phyloP scores from a whole-genome alignment of 2,888 invertebrate species.

The Anodontia alba region DNA sequence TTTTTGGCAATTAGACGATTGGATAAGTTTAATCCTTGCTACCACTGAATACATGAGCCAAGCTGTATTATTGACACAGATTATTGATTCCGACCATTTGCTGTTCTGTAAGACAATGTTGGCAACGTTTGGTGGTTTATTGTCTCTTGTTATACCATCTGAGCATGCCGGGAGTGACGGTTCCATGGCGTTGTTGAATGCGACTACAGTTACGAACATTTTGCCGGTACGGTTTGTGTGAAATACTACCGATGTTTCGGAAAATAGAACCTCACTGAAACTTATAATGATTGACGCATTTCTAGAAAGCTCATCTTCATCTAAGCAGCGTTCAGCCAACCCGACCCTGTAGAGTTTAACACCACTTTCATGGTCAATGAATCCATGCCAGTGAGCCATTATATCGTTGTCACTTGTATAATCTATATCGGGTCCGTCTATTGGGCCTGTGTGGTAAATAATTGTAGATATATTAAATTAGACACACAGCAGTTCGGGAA shows the following conservation, averaged over 20 bases:
- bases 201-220: slow-evolving; percentile 66
- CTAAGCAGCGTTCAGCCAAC: slow-evolving; percentile 37
- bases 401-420: slow-evolving; percentile 47
- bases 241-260: not conserved
- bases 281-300: not conserved
- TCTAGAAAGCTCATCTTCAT: slow-evolving; percentile 4
- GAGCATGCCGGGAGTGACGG: slow-evolving; percentile 70
- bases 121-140: slow-evolving; percentile 42
- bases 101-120: slow-evolving; percentile 50
- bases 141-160: slow-evolving; percentile 67
- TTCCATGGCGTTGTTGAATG: slow-evolving; percentile 70
- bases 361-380: slow-evolving; percentile 66
- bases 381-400: slow-evolving; percentile 61
- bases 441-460: not conserved
- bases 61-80: slow-evolving; percentile 27
- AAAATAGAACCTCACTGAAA: not conserved
- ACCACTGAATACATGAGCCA: slow-evolving; percentile 25
- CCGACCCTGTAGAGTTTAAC: slow-evolving; percentile 50
- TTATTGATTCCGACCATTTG: slow-evolving; percentile 40
- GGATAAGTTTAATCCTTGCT: slow-evolving; percentile 15
- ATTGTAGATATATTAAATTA: not conserved
- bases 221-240: slow-evolving; percentile 46
- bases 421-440: slow-evolving; percentile 56
- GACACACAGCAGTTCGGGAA: not conserved
- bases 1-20: too few relatives aligned